Base-by-base conservation (phyloP, 2,888 invertebrate species). In the Philereme vetulata region DNA sequence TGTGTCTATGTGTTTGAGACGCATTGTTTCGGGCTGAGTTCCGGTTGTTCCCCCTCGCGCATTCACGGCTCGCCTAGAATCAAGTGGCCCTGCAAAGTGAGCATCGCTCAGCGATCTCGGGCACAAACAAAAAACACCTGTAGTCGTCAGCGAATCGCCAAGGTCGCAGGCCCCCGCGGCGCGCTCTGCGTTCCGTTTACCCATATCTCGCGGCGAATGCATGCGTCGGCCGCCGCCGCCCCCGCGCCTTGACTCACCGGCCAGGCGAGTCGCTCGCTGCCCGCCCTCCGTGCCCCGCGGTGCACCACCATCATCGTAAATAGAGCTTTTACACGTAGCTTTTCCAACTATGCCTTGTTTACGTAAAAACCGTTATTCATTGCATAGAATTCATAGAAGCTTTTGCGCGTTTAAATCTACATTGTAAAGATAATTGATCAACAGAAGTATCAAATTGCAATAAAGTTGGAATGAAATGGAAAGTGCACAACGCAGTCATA, bases 51-150 rank as follows among this genome's bases (percentile, higher is more conserved):
- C 79, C 76, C 77, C 77, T 74, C 72, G 66, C 75, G 70, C 75
- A 70, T 71, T 70, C 65, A 66, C 68, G 68, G 65, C 68, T 72
- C 70, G 72, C 67, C 71, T 72, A 62, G 71, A 67, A 68, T 67
- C 73, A 71, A 78, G 73, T 76, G 76, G 74, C 75, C 75, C 77
- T 76, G 72, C 76, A 72, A 80, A 76, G 75, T 74, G 72, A 81
- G 81, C 81, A 80, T 83, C 76, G 79, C 78, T 79, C 75, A 69
- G 75, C 79, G 80, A 82, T 87, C 82, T 84, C 78, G 80, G 81
- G 79, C 78, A 80, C 87, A 87, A 89, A 90, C 86, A 90, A 92
- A 89, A 90, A 89, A 89, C 90, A 91, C 91, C 90, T 91, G 91
- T 90, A 90, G 86, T 86, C 88, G 89, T 86, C 86, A 86, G 88